Percentiles rank a stretch among this genome's conserved stretches.
phyloP scores from a whole-genome alignment of 2,888 invertebrate species.

The Galerucella nymphaeae region DNA sequence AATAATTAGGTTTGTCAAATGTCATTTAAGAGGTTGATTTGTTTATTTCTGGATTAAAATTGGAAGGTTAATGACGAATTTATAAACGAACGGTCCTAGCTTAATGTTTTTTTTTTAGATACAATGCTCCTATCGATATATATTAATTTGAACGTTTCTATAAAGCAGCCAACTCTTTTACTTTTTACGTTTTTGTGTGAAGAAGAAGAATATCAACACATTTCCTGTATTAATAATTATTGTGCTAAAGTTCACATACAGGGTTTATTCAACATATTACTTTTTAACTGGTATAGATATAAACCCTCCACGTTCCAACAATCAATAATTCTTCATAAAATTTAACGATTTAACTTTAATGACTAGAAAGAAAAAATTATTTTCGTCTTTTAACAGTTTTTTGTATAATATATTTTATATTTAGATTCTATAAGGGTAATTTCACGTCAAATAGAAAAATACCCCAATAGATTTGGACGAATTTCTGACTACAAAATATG shows the following conservation, averaged over 20 bases:
- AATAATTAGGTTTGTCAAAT: too few relatives aligned
- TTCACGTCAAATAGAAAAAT: too few relatives aligned
- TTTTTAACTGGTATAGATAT: too few relatives aligned
- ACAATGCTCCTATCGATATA: neutral
- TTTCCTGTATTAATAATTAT: too few relatives aligned
- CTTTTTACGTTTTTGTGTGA: neutral
- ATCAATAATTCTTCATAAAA: constrained; percentile 36
- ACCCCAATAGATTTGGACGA: too few relatives aligned
- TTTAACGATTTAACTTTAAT: constrained; percentile 46
- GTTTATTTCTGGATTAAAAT: neutral
- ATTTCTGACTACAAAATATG: too few relatives aligned
- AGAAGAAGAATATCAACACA: too few relatives aligned
- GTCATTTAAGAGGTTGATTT: too few relatives aligned
- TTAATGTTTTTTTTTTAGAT: neutral
- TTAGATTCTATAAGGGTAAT: constrained; percentile 6
- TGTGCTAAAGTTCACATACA: neutral
- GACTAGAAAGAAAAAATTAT: constrained; percentile 51
- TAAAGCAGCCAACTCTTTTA: neutral
- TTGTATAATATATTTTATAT: constrained; percentile 30
- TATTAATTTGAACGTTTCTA: neutral
- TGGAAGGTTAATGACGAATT: neutral
- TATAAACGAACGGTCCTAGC: neutral
- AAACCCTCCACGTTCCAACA: too few relatives aligned
- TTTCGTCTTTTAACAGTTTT: constrained; percentile 39
- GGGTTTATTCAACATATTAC: neutral